Evolutionary conservation across 2,888 invertebrate species (phyloP), one percentile per base, ranked within the genome.

Genomic region (Ormyrus nitidulus): DNA sequence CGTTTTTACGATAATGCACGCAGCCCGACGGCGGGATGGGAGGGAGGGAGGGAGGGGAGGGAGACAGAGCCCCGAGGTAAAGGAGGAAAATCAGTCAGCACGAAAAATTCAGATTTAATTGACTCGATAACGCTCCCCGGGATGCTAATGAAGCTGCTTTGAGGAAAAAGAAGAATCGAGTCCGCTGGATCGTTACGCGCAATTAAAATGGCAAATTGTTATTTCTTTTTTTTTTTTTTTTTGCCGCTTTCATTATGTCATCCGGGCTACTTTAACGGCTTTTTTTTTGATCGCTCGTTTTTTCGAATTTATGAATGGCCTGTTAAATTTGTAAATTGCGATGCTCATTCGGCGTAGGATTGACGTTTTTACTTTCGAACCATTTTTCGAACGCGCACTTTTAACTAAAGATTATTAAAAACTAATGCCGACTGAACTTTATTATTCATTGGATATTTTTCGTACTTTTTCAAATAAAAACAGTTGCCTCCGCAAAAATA

Each of bases 51-150:
- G 13, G 6, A 51, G 19, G 19, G 49, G 69, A 44, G 7, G 13
- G 8, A 61, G 61, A 53, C 8, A 9, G 49, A 34, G 34, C 34
- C 34, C 34, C 4, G 34, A 34, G 34, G 34, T 0, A 34, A 34
- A 34, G 34, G 34, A 34, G 34, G 56, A 56, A 71, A 62, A 49
- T 56, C 66, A 56, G 51, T 62, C 71, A 64, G 72, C 58, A 69
- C 71, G 80, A 72, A 80, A 80, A 80, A 77, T 80, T 80, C 72
- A 58, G 76, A 80, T 80, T 80, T 73, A 80, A 80, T 80, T 80
- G 80, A 72, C 72, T 62, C 72, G 76, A 80, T 76, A 80, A 72
- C 72, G 68, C 48, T 65, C 9, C 9, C 9, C 44, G 51, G 68
- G 49, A 77, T 80, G 76, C 76, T 80, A 80, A 80, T 80, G 71